Evolutionary conservation across 2,888 invertebrate species (phyloP), one percentile per base, ranked within the genome.

Genomic region (Anthophora plumipes): DNA sequence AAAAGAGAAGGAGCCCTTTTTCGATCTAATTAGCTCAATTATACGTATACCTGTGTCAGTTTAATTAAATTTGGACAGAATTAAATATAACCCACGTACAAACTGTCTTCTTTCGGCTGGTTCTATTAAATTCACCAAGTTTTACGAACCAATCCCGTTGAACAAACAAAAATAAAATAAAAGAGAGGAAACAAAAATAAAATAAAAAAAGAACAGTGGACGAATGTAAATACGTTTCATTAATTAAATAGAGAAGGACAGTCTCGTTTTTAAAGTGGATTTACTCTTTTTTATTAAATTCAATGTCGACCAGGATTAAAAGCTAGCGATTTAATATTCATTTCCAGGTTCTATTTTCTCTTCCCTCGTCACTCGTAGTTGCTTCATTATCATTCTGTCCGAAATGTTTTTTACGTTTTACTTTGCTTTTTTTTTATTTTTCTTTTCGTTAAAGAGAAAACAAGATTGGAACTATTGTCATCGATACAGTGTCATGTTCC

Each of bases 221-320:
- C 1, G 17, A 22, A 60, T 17, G 20, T 43, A 9, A 57, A 57
- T 43, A 17, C 8, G 41, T 39, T 57, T 57, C 57, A 57, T 57
- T 39, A 22, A 14, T 39, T 64, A 14, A 22, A 50, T 20, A 14
- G 22, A 43, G 41, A 60, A 41, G 22, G 12, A 22, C 22, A 60
- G n/a, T 9, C 22, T 60, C 17, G 0, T 9, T 41, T 9, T 17
- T 17, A 43, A 43, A 48, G 12, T 64, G n/a, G 1, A 48, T 64
- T 64, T 64, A 31, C 63, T 48, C 31, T 31, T 12, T 12, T 64
- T 37, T 50, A 64, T 64, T 39, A 22, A 50, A 50, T 9, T 46
- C 17, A 8, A 6, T 17, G 5, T 0, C 61, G 0, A n/a, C 7
- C 6, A 17, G 6, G 20, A 52, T 52, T 52, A 22, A 52, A 39